Percentiles rank a stretch among this genome's conserved stretches.
These are phyloP conservation scores for Drosophila setosimentum DNA, from an alignment of 2,888 invertebrate species.

Conservation along the genomic window DNA sequence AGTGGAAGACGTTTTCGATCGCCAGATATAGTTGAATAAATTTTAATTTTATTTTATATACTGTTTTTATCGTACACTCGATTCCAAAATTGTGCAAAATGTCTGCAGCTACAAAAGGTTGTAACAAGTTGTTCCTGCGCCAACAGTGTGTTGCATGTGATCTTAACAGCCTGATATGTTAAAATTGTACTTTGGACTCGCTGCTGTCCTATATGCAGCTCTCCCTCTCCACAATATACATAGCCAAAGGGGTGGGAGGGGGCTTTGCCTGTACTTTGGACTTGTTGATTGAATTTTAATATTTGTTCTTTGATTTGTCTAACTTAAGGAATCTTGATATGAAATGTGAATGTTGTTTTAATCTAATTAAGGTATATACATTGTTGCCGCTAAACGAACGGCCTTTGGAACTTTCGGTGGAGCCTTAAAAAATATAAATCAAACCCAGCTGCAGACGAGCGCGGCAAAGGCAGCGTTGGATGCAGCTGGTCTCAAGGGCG, in stretches of 20 bases:
- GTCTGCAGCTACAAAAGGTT: slow-evolving; percentile 83
- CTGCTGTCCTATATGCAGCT: slow-evolving; percentile 54
- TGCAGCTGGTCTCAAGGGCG: slow-evolving; percentile 92
- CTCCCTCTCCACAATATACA: slow-evolving; percentile 1
- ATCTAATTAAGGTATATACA: slow-evolving; percentile 90
- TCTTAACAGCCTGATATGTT: slow-evolving; percentile 3
- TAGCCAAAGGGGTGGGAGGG: not conserved
- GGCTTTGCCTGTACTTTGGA: slow-evolving; percentile 47
- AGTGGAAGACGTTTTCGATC: not conserved
- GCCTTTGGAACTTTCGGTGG: slow-evolving; percentile 98
- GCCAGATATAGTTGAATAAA: not conserved
- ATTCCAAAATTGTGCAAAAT: slow-evolving; percentile 53
- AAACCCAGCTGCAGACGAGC: slow-evolving; percentile 92
- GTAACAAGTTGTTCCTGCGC: not conserved
- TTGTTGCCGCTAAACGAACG: slow-evolving; percentile 98
- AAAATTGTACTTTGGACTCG: slow-evolving; percentile 73
- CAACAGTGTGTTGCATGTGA: not conserved
- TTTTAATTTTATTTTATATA: slow-evolving; percentile 21
- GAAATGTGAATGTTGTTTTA: not conserved
- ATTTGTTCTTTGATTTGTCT: slow-evolving; percentile 27
- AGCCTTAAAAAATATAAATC: slow-evolving; percentile 90
- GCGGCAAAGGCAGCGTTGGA: slow-evolving; percentile 92
- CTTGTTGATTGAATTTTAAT: slow-evolving; percentile 42
- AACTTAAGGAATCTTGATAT: slow-evolving; percentile 43
- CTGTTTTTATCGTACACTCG: not conserved